A percentile compares a stretch with the other conserved stretches of the same genome.
These are phyloP conservation scores for Agrilus mali DNA, from an alignment of 2,888 invertebrate genomes.

Conservation along the genomic window DNA sequence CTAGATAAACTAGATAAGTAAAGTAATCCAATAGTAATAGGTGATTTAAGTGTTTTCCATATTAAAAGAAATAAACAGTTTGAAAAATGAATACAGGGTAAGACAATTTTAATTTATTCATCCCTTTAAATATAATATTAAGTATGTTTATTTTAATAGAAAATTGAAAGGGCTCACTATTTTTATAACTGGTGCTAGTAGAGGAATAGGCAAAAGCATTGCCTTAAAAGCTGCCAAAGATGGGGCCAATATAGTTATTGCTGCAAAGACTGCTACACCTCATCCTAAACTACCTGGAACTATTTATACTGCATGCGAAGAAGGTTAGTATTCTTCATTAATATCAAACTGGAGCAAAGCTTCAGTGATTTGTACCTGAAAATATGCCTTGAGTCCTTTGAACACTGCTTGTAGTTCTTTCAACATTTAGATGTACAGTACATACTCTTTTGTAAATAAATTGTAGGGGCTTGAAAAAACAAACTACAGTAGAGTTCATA, in stretches of 20 bases:
- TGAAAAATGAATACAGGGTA: slow-evolving; percentile 3
- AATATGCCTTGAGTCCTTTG: too few species aligned
- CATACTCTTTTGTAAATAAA: too few species aligned
- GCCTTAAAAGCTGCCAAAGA: slow-evolving; percentile 85
- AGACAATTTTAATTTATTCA: not conserved
- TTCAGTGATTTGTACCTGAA: too few species aligned
- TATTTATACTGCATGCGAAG: slow-evolving; percentile 80
- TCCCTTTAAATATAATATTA: not conserved
- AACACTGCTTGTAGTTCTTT: too few species aligned
- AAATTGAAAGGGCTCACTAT: slow-evolving; percentile 78
- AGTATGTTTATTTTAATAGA: slow-evolving; percentile 27
- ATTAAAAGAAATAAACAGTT: too few species aligned
- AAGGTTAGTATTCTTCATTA: slow-evolving; percentile 46
- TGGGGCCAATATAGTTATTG: slow-evolving; percentile 84
- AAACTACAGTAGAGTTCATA: too few species aligned
- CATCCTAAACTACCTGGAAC: slow-evolving; percentile 89
- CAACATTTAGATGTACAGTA: too few species aligned
- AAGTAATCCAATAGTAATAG: too few species aligned
- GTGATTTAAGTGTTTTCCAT: too few species aligned
- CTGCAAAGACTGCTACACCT: slow-evolving; percentile 81
- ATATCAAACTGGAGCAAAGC: too few species aligned
- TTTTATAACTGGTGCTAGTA: slow-evolving; percentile 91
- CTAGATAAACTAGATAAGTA: too few species aligned
- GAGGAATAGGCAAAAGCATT: slow-evolving; percentile 93
- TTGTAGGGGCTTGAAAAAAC: too few species aligned